These are phyloP conservation scores for Chamaea fasciata DNA, from an alignment of 2,113 vertebrate species.

Conservation along the genomic window DNA sequence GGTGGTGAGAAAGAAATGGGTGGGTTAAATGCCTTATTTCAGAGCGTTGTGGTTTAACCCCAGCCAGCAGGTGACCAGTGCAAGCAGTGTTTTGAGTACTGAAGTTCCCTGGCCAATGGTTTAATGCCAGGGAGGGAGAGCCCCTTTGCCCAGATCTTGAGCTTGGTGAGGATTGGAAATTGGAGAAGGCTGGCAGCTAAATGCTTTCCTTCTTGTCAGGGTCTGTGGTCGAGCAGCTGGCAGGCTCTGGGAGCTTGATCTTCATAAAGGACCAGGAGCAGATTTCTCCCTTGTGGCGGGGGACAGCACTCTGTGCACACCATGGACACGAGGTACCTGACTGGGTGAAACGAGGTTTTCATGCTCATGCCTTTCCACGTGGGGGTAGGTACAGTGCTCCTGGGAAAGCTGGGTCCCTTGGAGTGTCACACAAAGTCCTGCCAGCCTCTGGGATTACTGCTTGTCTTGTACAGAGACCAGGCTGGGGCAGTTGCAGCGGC, in stretches of 20 bases:
- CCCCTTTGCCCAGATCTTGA: not conserved
- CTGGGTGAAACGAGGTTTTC: rapidly evolving
- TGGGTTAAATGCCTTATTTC: not conserved
- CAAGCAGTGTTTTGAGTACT: not conserved
- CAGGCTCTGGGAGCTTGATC: not conserved
- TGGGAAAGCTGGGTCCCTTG: not conserved
- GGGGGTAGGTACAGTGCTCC: not conserved
- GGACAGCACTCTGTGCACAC: not conserved
- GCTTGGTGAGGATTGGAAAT: not conserved
- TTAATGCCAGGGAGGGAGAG: not conserved
- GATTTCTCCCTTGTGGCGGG: not conserved
- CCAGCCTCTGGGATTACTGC: not conserved
- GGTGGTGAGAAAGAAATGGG: not conserved
- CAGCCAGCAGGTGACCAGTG: not conserved
- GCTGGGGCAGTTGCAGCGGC: not conserved
- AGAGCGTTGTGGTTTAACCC: not conserved
- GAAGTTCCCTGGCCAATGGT: not conserved
- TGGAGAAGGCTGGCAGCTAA: not conserved
- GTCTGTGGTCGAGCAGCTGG: not conserved
- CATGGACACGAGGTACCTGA: rapidly evolving
- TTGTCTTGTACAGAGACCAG: not conserved
- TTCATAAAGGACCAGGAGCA: not conserved
- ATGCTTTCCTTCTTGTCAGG: not conserved
- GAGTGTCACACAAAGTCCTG: not conserved
- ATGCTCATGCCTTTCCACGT: rapidly evolving